These are phyloP conservation scores for Aplocera efformata DNA, from an alignment of 2,888 invertebrate species.

Conservation along the genomic window DNA sequence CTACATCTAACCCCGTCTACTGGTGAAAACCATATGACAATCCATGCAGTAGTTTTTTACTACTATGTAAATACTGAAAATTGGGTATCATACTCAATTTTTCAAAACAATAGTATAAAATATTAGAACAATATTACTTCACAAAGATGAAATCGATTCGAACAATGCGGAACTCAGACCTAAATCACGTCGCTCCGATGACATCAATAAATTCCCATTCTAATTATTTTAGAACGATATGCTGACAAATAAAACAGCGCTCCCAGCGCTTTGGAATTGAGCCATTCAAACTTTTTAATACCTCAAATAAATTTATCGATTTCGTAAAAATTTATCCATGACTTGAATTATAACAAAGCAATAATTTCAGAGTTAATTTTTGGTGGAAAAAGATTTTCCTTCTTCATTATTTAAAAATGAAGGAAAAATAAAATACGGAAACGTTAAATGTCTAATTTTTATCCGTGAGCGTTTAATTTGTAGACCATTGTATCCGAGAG, in stretches of 20 bases:
- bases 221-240: conserved; percentile 70
- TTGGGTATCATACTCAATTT: too few relatives aligned
- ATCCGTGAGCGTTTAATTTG: conserved; percentile 57
- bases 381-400: conserved; percentile 32
- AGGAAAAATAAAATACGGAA: conserved; percentile 43
- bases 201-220: conserved; percentile 72
- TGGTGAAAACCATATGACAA: too few relatives aligned
- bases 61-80: too few relatives aligned
- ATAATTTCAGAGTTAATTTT: conserved; percentile 35
- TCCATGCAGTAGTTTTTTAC: too few relatives aligned
- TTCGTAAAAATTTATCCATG: conserved; percentile 30
- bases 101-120: not conserved
- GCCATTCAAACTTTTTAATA: conserved; percentile 57
- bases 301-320: conserved; percentile 55
- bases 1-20: too few relatives aligned
- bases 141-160: conserved; percentile 37
- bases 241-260: conserved; percentile 66
- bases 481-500: conserved; percentile 58
- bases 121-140: conserved; percentile 19
- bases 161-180: conserved; percentile 50
- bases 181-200: conserved; percentile 61
- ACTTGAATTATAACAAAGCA: conserved; percentile 33
- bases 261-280: conserved; percentile 55
- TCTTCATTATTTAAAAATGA: conserved; percentile 46
- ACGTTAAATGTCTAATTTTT: conserved; percentile 42